phyloP scores from a whole-genome alignment of 2,797 vertebrate genomes.

The Hapalemur alaotrensis region DNA sequence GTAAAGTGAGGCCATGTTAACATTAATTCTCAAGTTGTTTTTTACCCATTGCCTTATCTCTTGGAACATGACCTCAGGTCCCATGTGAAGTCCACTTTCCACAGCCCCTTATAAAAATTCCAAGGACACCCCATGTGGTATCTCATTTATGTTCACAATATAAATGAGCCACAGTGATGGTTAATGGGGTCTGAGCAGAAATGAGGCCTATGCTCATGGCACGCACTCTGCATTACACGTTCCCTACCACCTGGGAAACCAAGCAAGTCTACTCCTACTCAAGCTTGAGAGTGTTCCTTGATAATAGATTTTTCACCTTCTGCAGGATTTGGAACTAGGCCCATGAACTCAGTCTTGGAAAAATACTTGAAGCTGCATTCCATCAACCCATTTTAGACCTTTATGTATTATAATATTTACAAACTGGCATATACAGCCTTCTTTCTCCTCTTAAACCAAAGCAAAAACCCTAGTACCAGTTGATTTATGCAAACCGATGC shows the following conservation, averaged over 20 bases:
- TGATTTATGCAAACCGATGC: not conserved
- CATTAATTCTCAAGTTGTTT: not conserved
- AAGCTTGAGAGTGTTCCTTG: not conserved
- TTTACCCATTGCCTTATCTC: not conserved
- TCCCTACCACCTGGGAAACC: not conserved
- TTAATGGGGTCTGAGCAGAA: not conserved
- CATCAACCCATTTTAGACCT: not conserved
- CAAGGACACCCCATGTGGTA: not conserved
- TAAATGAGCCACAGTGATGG: not conserved
- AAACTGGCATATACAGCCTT: not conserved
- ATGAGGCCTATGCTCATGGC: rapidly evolving
- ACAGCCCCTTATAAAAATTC: not conserved
- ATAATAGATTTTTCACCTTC: not conserved
- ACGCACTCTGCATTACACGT: not conserved
- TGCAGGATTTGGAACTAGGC: not conserved
- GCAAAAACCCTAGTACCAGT: not conserved
- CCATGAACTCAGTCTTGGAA: not conserved
- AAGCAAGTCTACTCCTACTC: not conserved
- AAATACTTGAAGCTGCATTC: not conserved
- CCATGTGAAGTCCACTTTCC: not conserved
- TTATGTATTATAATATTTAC: not conserved
- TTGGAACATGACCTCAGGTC: not conserved
- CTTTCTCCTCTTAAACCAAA: not conserved
- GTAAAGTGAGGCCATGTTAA: not conserved
- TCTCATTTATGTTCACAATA: not conserved